Base-by-base conservation (phyloP, 2,888 invertebrate species). In the Parnassius glacialis region DNA sequence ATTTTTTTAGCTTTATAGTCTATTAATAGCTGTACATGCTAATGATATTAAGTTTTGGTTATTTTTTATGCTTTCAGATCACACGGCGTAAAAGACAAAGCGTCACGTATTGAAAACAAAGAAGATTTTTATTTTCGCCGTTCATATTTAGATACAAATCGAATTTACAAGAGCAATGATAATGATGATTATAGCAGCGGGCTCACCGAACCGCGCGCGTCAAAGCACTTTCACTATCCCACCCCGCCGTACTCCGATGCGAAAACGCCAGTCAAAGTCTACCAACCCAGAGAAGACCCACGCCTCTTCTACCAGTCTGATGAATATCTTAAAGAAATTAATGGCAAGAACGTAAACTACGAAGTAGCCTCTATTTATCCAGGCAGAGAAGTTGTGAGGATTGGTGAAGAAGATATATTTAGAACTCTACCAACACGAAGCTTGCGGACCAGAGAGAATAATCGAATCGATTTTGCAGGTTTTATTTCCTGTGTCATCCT, bases 301-400 rank as follows among this genome's bases (percentile, higher is more conserved):
- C 79, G 84, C 47, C 75, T 85, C 66, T 90, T 83, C 78, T 90
- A 90, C 71, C 86, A 85, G 66, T 90, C 90, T 83, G 83, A 84
- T 74, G 70, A 84, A 67, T 90, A 90, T 79, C 75, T 83, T 84
- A 74, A 87, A 79, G 81, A 89, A 78, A 69, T 73, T 83, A 71
- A 74, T 80, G 68, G 73, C 74, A 78, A 84, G 69, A 80, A 80
- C 67, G 59, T 85, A 69, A 82, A 82, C 64, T 74, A 78, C 59
- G 86, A 87, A 68, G 82, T 89, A 3, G 73, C 84, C 0, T 76
- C 73, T 2, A 70, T 87, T 59, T 89, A 84, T 67, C 83, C 88
- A 25, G 89, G 84, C 12, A 74, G 74, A 65, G 83, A 85, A 59
- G 84, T 84, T 2, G 75, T 88, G 13, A 76, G 76, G 48, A 78